Base-by-base conservation (phyloP, 2,797 vertebrate genomes). In the Ateles fusciceps region DNA sequence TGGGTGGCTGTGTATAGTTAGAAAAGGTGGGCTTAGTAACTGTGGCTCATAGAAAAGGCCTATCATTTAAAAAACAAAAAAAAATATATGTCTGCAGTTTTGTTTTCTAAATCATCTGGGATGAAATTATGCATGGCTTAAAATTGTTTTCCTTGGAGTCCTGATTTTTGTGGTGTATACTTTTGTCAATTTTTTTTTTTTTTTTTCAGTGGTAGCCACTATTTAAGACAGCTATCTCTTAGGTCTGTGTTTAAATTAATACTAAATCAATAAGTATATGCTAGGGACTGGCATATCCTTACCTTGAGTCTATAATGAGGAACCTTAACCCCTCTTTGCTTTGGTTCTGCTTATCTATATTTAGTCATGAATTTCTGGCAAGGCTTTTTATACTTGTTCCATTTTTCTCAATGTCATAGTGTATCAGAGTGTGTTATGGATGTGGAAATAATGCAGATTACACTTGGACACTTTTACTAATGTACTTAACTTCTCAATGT, bases 61-160 rank as follows among this genome's bases (percentile, higher is more conserved):
- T 97, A 6, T 91, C 92, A 42, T 97, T 96, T 72, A 79, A 95
- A 92, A 97, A 97, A 90, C 78, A 89, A 96, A 90, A 83, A 86
- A 46, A 92, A 85, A 97, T 80, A 2, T 11, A 97, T 96, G 30
- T 71, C 28, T 79, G 36, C 15, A 91, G 42, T 88, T 86, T 96
- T 92, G 57, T 81, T 95, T 92, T 75, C 28, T 97, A 8, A n/a
- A 33, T 90, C 94, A 85, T 52, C 30, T 74, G 50, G 39, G 61
- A 61, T 95, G 72, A 79, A 92, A 85, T 89, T 88, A 80, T 89
- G 42, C 57, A 44, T 64, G n/a, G 28, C 28, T 96, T 92, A 85
- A 85, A 89, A 59, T 76, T 42, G 7, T 80, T 97, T 97, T 94
- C 79, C 26, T 64, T 86, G 79, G 39, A 42, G 78, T 68, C 9